Conservation (phyloP, 2,888 invertebrate genomes). For the Ferdinandea cuprea region DNA sequence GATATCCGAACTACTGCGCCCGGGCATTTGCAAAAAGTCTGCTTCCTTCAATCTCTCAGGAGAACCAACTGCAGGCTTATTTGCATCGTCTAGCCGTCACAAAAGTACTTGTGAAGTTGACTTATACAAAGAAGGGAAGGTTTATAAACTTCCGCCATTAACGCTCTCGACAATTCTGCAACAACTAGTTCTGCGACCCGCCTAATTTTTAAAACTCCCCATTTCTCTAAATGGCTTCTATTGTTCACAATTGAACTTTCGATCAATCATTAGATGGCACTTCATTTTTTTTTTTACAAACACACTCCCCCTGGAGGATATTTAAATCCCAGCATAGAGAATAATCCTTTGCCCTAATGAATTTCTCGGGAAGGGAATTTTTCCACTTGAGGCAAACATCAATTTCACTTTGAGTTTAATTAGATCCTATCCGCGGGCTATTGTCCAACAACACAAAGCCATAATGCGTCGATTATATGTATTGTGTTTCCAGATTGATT, state of each 20-base stretch:
- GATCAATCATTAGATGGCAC: slow-evolving; percentile 44
- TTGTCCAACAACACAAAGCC: slow-evolving; percentile 30
- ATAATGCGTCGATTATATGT: slow-evolving; percentile 14
- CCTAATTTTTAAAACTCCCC: no score
- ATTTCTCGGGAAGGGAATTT: slow-evolving; percentile 8
- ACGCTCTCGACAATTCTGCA: no score
- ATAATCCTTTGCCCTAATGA: slow-evolving; percentile 16
- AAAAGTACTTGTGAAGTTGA: no score
- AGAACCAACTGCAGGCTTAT: no score
- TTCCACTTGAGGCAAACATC: slow-evolving; percentile 30
- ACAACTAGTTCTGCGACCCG: no score
- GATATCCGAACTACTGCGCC: no score
- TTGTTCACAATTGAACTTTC: slow-evolving; percentile 59
- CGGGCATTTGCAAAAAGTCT: no score
- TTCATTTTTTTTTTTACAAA: slow-evolving; percentile 42
- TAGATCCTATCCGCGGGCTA: slow-evolving; percentile 39
- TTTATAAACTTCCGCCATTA: no score
- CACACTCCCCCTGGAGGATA: slow-evolving; percentile 25
- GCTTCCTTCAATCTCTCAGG: no score
- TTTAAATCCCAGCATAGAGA: slow-evolving; percentile 7
- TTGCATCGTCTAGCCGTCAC: no score
- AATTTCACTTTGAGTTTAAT: slow-evolving; percentile 51
- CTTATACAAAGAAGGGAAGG: no score
- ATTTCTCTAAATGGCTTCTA: slow-evolving; percentile 22
- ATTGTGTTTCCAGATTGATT: background rate